phyloP scores from a whole-genome alignment of 92 coral and sea anemone genomes.

The Isaurus tuberculatus region DNA sequence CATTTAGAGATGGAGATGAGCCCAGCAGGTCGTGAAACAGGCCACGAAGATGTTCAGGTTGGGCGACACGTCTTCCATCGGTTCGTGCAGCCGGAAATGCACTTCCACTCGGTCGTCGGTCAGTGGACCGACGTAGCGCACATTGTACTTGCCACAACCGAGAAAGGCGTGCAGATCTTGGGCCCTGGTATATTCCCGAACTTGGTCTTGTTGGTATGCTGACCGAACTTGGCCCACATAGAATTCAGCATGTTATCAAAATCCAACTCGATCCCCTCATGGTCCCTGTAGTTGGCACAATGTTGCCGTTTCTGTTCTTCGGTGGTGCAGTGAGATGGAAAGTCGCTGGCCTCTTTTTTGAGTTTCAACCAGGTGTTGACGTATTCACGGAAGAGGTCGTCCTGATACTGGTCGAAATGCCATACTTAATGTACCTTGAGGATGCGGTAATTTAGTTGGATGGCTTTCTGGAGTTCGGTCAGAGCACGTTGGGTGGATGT shows the following conservation, averaged over 20 bases:
- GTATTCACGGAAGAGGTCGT: slow-evolving; percentile 30
- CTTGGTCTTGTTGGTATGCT: slow-evolving; percentile 20
- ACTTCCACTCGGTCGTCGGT: slow-evolving; percentile 27
- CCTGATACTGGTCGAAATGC: not conserved
- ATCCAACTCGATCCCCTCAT: slow-evolving; percentile 18
- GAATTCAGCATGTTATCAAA: slow-evolving; percentile 17
- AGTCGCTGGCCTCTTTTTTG: slow-evolving; percentile 47
- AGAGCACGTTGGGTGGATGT: slow-evolving; percentile 30
- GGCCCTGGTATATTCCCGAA: not conserved
- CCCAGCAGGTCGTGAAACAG: not conserved
- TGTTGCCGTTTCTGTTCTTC: not conserved
- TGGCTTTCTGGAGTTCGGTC: slow-evolving; percentile 31
- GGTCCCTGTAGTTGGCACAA: not conserved
- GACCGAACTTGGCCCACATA: slow-evolving; percentile 50
- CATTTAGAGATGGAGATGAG: slow-evolving; percentile 1
- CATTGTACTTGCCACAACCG: not conserved
- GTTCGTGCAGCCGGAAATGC: not conserved
- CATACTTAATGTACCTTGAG: slow-evolving; percentile 33
- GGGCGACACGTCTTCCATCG: slow-evolving; percentile 10
- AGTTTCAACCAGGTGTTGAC: slow-evolving; percentile 46
- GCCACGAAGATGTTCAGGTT: slow-evolving; percentile 1
- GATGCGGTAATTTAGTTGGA: slow-evolving; percentile 23
- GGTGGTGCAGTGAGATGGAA: slow-evolving; percentile 11
- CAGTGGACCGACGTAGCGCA: not conserved
- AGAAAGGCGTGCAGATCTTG: not conserved